Conservation (phyloP, 1,140 invertebrate genomes). For the Akabosia matsudoensis region DNA sequence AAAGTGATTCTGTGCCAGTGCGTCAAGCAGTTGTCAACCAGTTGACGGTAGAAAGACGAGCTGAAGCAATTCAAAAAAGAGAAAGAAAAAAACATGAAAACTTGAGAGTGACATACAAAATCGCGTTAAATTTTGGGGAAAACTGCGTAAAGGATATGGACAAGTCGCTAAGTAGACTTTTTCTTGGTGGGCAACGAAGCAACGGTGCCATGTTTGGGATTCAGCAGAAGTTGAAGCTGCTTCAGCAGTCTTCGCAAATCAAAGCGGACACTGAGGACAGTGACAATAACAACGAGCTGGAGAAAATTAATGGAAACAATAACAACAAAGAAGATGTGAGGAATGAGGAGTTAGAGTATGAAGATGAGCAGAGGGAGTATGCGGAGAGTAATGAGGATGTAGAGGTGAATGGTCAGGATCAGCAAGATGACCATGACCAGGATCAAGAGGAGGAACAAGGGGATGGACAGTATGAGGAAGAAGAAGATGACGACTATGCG, state of each 20-base stretch:
- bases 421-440: constrained; percentile 13
- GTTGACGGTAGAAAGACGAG: no score
- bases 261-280: neutral
- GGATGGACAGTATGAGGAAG: constrained; percentile 4
- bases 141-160: no score
- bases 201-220: neutral
- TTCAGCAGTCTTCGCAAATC: neutral
- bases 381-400: neutral
- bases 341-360: neutral
- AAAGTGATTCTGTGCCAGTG: no score
- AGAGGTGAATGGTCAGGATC: neutral
- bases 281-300: neutral
- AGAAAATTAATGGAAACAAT: neutral
- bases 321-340: neutral
- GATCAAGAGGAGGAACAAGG: constrained; percentile 17
- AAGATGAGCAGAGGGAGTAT: neutral
- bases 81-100: no score
- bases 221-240: neutral
- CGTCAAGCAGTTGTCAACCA: no score
- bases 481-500: constrained; percentile 6
- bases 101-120: no score
- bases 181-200: neutral
- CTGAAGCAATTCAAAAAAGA: no score
- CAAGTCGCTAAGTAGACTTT: neutral
- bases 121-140: no score